Percentiles rank a stretch among this genome's conserved stretches.
Evolutionary conservation across 2,113 vertebrate genomes (phyloP).

Genomic region (Galeopterus variegatus): DNA sequence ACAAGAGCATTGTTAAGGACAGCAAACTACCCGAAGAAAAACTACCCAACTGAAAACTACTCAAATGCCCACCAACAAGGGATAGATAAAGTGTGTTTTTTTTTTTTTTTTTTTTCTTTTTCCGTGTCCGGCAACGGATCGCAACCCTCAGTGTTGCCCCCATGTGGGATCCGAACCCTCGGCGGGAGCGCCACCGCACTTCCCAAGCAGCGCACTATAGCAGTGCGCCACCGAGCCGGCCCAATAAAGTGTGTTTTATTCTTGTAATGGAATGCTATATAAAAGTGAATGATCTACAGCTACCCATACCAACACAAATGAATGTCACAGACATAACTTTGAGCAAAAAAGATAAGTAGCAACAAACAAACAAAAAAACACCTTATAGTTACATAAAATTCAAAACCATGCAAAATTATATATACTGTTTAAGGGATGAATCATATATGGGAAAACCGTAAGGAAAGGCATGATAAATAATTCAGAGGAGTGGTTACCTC

Average conservation of each 20-base stretch:
- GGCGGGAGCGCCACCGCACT: too few species aligned
- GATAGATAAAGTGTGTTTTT: background rate
- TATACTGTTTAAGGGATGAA: background rate
- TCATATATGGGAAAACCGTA: background rate
- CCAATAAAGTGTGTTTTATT: conserved; percentile 33
- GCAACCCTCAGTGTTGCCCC: too few species aligned
- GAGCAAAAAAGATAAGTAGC: background rate
- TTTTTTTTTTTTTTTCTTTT: too few species aligned
- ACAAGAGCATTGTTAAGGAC: background rate
- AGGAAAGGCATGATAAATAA: conserved; percentile 16
- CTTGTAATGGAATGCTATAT: conserved; percentile 3
- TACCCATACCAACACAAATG: background rate
- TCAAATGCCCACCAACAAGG: background rate
- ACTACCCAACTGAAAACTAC: background rate
- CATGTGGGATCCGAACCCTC: too few species aligned
- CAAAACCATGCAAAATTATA: background rate
- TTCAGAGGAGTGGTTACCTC: background rate
- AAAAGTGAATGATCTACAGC: conserved; percentile 41
- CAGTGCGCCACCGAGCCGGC: too few species aligned
- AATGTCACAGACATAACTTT: background rate
- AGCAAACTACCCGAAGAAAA: background rate
- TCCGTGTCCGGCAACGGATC: too few species aligned
- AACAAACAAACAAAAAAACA: background rate
- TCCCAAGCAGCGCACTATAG: too few species aligned
- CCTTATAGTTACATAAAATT: conserved; percentile 33